Conservation (phyloP, 30 jellyfish, hydroid and myxozoan species). For the Morbakka virulenta region DNA sequence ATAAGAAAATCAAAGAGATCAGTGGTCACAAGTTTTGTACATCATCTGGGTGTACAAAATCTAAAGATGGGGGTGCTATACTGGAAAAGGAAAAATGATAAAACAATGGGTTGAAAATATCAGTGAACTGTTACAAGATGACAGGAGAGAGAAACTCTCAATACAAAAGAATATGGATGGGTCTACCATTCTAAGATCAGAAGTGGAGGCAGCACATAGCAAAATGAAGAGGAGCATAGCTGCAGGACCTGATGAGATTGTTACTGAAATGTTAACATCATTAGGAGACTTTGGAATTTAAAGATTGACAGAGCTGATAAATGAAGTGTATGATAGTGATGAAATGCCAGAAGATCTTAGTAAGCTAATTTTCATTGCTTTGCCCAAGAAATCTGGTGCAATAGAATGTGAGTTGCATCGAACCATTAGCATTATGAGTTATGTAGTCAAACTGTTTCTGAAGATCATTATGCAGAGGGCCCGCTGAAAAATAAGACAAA, state of each 20-base stretch:
- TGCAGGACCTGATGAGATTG: slow-evolving; percentile 22
- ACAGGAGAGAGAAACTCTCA: too few relatives aligned
- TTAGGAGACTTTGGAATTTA: slow-evolving; percentile 7
- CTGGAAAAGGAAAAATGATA: background rate
- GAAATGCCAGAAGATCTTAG: background rate
- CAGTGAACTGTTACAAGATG: too few relatives aligned
- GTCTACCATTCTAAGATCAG: too few relatives aligned
- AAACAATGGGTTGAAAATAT: background rate
- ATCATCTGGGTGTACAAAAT: too few relatives aligned
- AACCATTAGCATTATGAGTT: slow-evolving; percentile 28
- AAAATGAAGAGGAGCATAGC: slow-evolving; percentile 13
- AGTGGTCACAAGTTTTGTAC: too few relatives aligned
- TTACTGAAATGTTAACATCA: background rate
- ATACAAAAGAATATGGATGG: too few relatives aligned
- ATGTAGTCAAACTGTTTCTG: background rate
- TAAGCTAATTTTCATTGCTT: slow-evolving; percentile 14
- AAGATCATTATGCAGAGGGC: background rate
- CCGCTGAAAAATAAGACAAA: background rate
- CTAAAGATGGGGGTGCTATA: too few relatives aligned
- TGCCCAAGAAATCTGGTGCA: slow-evolving; percentile 23
- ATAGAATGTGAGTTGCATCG: slow-evolving; percentile 11
- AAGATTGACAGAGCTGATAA: slow-evolving; percentile 1
- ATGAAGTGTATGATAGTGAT: background rate
- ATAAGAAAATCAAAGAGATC: too few relatives aligned
- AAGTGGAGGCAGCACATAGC: background rate